These are phyloP conservation scores for Hirudo medicinalis DNA, from an alignment of 1,140 invertebrate species.

Conservation along the genomic window DNA sequence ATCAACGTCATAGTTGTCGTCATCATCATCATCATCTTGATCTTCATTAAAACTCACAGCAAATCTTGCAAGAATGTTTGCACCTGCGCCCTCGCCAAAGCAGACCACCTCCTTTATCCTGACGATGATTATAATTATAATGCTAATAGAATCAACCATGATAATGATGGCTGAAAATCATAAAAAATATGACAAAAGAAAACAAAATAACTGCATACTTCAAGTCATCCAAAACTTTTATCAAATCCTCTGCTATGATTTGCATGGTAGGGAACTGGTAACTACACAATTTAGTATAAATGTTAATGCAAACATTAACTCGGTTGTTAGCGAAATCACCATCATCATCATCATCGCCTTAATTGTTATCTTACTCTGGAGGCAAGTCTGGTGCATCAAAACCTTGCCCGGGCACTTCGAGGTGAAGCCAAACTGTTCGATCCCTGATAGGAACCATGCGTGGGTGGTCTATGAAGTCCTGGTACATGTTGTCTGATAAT, in stretches of 20 bases:
- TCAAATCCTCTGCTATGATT: conserved; percentile 66
- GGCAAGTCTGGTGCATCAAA: conserved; percentile 57
- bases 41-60: conserved; percentile 45
- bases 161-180: neutral
- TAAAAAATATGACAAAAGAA: neutral
- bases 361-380: conserved; percentile 46
- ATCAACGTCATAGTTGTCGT: no score
- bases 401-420: conserved; percentile 75
- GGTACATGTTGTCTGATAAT: conserved; percentile 41
- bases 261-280: conserved; percentile 69
- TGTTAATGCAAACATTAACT: no score
- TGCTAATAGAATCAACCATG: neutral
- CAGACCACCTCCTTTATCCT: conserved; percentile 56
- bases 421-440: conserved; percentile 70
- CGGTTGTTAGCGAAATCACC: no score
- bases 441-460: conserved; percentile 71
- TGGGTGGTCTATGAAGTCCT: conserved; percentile 55
- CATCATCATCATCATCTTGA: conserved; percentile 6
- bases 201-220: conserved; percentile 42
- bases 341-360: neutral
- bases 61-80: conserved; percentile 72
- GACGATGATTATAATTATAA: conserved; percentile 22
- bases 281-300: conserved; percentile 40
- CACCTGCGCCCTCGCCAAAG: conserved; percentile 74
- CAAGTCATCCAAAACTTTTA: conserved; percentile 65